Evolutionary conservation across 53 echinoderm and acorn worm genomes (phyloP), one percentile per base, ranked within the genome.

Genomic region (Arbacia lixula): DNA sequence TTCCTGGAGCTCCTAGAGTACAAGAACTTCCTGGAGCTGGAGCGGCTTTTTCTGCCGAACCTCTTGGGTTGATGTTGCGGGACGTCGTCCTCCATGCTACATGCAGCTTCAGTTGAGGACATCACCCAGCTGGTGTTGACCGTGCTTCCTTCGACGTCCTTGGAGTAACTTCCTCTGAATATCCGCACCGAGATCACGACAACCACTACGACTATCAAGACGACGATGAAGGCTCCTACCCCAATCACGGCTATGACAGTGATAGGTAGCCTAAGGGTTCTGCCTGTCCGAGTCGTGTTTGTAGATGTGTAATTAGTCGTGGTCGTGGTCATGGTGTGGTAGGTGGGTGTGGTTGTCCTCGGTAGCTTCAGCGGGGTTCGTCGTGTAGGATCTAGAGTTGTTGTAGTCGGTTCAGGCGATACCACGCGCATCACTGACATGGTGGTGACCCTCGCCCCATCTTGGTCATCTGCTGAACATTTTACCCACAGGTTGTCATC

Each of bases 41-140:
- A 78, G 60, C 79, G 60, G 41, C 79, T 78, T 30, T 78, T 78
- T 22, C 61, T 35, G 16, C 79, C 79, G 56, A 78, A 78, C 38
- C 79, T 26, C 22, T 26, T 38, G 6, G 71, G 53, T 19, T 51
- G 41, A 32, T 30, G 75, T 55, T 33, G 28, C 4, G 79, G 25
- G 17, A 53, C 75, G 10, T 75, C 75, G 32, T 75, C 75, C 5
- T 30, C 19, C 55, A 34, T 55, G 34, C 20, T 40, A n/a, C n/a
- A n/a, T 12, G 5, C 58, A 29, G 60, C 36, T 37, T 78, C 79
- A 12, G 79, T 36, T 11, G 60, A 37, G 12, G 60, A 58, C 79
- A 78, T 78, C 41, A 78, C 79, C 79, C 79, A 78, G 2, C 41
- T 78, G 79, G 79, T 78, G 41, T 78, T 60, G 1, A 78, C 60